Evolutionary conservation across 2,113 vertebrate species (phyloP), one percentile per base, ranked within the genome.

Genomic region (Dicerorhinus sumatrensis): DNA sequence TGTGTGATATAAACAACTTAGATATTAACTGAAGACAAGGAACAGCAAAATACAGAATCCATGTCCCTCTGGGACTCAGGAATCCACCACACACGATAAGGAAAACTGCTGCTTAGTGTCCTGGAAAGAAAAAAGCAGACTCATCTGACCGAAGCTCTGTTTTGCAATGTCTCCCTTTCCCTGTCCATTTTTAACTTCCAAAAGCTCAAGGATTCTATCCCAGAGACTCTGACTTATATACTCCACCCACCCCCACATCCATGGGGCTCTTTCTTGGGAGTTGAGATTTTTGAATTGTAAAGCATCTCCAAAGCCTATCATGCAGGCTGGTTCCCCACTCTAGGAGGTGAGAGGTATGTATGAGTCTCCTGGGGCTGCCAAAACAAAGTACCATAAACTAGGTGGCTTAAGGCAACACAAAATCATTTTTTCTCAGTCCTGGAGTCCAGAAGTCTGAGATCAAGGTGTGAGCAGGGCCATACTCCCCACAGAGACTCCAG

Each of bases 161-260:
- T 69, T 9, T 18, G 33, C 65, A 69, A 8, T 16, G 7, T 3
- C 33, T 27, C 14, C 33, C 16, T 18, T 4, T 18, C 18, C 36
- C 12, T 7, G 23, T 7, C 27, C 72, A 13, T 27, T 29, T 29
- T 46, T 16, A 46, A 75, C 42, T 8, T 16, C 72, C 25, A 25
- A 16, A 75, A 46, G 25, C 27, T 46, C 1, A 27, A 17, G 67
- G 42, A 17, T 46, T 17, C 25, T 48, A 20, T 23, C 60, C 29
- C 8, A 11, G 11, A 29, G 0, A 9, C 20, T 12, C 16, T 11
- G 3, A 42, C 16, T 3, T 3, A 13, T 54, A 13, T 13, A 54
- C 51, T 54, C 51, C 14, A 54, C 51, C 51, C 14, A 54, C 13
- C 51, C 51, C 51, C 51, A 16, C 51, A 54, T 54, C 14, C 51